Conservation (phyloP, 2,888 invertebrate species). For the Hololepta plana region DNA sequence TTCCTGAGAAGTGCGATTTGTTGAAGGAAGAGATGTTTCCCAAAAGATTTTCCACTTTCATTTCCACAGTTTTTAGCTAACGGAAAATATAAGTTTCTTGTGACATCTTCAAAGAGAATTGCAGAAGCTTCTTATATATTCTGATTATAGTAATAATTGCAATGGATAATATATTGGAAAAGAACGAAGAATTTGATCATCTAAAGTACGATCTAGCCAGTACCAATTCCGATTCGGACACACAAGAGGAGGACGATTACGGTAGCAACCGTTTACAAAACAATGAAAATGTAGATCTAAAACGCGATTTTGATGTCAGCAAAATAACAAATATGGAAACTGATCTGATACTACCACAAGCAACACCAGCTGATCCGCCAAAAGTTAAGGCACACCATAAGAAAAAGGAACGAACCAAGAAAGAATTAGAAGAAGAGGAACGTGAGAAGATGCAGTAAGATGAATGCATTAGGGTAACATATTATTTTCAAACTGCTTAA, state of each 20-base stretch:
- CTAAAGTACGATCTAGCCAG: constrained; percentile 19
- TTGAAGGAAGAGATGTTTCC: too few relatives aligned
- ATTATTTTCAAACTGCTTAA: constrained; percentile 18
- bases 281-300: too few relatives aligned
- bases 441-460: constrained; percentile 92
- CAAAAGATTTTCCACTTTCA: too few relatives aligned
- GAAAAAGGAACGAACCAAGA: constrained; percentile 58
- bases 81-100: too few relatives aligned
- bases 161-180: constrained; percentile 15
- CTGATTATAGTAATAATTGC: too few relatives aligned
- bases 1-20: too few relatives aligned
- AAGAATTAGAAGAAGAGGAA: constrained; percentile 84
- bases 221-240: constrained; percentile 21
- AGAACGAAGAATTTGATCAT: constrained; percentile 16
- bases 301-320: constrained; percentile 7
- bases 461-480: constrained; percentile 14
- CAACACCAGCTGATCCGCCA: not conserved
- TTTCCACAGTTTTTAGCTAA: too few relatives aligned
- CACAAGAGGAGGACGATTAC: constrained; percentile 18
- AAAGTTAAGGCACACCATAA: constrained; percentile 20
- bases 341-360: constrained; percentile 4
- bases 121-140: too few relatives aligned
- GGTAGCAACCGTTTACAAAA: constrained; percentile 9
- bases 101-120: too few relatives aligned
- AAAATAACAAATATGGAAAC: constrained; percentile 2